These are phyloP conservation scores for Dicrurus megarhynchus DNA, from an alignment of 2,113 vertebrate species.

Conservation along the genomic window DNA sequence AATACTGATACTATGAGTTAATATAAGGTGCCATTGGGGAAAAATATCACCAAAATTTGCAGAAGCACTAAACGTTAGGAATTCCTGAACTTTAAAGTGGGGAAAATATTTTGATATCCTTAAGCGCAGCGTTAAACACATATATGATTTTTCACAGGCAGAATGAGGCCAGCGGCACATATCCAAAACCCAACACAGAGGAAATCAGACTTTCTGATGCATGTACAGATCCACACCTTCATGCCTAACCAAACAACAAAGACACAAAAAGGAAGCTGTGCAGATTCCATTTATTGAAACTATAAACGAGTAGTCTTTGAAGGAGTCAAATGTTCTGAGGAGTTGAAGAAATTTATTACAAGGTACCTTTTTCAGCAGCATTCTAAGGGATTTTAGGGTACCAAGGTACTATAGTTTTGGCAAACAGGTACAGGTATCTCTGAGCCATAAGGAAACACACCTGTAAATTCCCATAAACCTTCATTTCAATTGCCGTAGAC, in stretches of 20 bases:
- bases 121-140: fast-evolving
- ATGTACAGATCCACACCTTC: not conserved
- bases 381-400: not conserved
- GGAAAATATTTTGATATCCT: not conserved
- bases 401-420: not conserved
- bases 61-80: not conserved
- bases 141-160: not conserved
- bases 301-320: not conserved
- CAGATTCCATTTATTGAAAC: not conserved
- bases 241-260: not conserved
- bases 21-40: not conserved
- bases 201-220: not conserved
- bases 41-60: not conserved
- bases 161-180: not conserved
- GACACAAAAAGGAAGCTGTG: not conserved
- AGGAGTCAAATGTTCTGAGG: not conserved
- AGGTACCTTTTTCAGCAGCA: not conserved
- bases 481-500: not conserved
- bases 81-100: not conserved
- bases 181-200: not conserved
- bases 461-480: not conserved
- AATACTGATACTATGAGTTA: not conserved
- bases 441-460: not conserved
- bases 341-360: not conserved
- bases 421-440: not conserved